phyloP scores from a whole-genome alignment of 2,113 vertebrate species.

The Gallinago undulata region DNA sequence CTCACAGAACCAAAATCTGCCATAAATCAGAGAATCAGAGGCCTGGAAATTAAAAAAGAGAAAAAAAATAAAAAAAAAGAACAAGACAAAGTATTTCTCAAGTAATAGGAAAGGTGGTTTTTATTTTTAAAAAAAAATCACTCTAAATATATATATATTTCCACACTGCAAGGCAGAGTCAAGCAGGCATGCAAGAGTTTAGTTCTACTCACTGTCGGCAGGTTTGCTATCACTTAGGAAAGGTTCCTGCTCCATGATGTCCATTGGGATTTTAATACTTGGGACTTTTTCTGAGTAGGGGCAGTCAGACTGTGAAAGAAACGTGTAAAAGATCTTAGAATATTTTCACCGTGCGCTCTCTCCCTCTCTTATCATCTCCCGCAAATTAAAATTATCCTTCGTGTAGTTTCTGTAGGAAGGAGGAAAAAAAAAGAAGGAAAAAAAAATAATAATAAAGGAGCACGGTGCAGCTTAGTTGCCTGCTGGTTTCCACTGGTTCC shows the following conservation, averaged over 20 bases:
- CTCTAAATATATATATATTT: neutral
- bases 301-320: conserved; percentile 95
- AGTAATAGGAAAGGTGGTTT: neutral
- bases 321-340: conserved; percentile 76
- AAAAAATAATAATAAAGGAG: neutral
- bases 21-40: conserved; percentile 9
- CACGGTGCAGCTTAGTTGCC: neutral
- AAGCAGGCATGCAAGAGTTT: conserved; percentile 71
- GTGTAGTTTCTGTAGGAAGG: neutral
- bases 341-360: neutral
- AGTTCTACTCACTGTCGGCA: conserved; percentile 94
- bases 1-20: neutral
- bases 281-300: conserved; percentile 95
- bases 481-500: neutral
- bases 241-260: conserved; percentile 98
- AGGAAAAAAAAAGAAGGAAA: neutral
- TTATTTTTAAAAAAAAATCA: neutral
- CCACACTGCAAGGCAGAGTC: conserved; percentile 54
- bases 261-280: conserved; percentile 99
- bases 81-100: neutral
- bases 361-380: neutral
- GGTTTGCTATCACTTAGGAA: conserved; percentile 96
- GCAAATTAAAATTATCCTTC: neutral
- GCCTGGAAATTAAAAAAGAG: neutral
- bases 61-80: neutral